A percentile compares a stretch with the other conserved stretches of the same genome.
Evolutionary conservation across 2,888 invertebrate genomes (phyloP).

Genomic region (Melanotus villosus): DNA sequence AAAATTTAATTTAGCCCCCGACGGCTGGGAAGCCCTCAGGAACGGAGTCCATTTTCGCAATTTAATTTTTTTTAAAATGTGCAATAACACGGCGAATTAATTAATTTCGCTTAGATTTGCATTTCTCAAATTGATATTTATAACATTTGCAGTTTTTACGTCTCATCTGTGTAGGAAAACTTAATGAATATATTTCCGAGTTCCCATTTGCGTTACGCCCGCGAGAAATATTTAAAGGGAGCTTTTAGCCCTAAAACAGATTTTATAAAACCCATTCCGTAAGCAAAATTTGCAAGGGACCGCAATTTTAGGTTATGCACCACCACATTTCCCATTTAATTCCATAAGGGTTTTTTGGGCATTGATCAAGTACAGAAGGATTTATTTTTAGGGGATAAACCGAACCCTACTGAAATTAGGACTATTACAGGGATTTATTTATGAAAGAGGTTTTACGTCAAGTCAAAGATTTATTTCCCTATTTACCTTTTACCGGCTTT

Average conservation of each 20-base stretch:
- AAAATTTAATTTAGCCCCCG: too few species aligned
- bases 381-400: slow-evolving; percentile 32
- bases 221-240: slow-evolving; percentile 16
- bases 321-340: slow-evolving; percentile 22
- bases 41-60: too few species aligned
- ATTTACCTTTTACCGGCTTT: not conserved
- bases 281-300: slow-evolving; percentile 7
- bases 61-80: too few species aligned
- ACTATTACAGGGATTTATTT: slow-evolving; percentile 33
- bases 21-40: too few species aligned
- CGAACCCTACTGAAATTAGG: slow-evolving; percentile 21
- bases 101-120: not conserved
- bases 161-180: slow-evolving; percentile 9
- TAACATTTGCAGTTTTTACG: not conserved
- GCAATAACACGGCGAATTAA: not conserved
- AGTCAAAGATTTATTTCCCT: slow-evolving; percentile 1
- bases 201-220: slow-evolving; percentile 14
- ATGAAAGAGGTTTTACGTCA: slow-evolving; percentile 19
- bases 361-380: slow-evolving; percentile 36
- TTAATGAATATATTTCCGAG: slow-evolving; percentile 22
- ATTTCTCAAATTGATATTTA: slow-evolving; percentile 16
- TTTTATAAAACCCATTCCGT: slow-evolving; percentile 20
- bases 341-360: slow-evolving; percentile 32
- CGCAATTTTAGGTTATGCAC: slow-evolving; percentile 22
- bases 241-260: slow-evolving; percentile 22